phyloP scores from a whole-genome alignment of 2,113 vertebrate species.

The Coturnix japonica region DNA sequence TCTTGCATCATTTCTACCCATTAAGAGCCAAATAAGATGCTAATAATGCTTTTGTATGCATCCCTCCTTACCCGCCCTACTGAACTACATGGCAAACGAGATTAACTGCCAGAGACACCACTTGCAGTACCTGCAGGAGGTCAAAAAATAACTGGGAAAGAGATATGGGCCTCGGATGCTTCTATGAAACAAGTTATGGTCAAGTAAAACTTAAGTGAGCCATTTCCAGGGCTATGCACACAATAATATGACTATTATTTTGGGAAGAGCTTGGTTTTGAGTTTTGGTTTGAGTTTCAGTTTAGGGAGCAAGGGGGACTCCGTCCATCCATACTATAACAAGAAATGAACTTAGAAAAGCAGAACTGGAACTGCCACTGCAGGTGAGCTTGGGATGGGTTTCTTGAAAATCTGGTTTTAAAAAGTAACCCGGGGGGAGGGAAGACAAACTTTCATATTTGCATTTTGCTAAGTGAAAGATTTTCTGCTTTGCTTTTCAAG shows the following conservation, averaged over 20 bases:
- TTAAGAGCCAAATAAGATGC: conserved; percentile 27
- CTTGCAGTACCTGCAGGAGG: neutral
- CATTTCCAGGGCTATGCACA: neutral
- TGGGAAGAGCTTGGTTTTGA: neutral
- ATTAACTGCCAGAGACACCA: neutral
- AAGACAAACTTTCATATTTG: neutral
- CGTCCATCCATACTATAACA: neutral
- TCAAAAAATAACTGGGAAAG: neutral
- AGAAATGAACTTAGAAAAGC: neutral
- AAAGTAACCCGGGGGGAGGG: neutral
- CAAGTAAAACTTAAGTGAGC: neutral
- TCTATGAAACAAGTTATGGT: neutral
- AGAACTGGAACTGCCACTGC: neutral
- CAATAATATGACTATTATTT: neutral
- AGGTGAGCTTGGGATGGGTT: neutral
- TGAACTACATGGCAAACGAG: neutral
- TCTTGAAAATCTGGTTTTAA: neutral
- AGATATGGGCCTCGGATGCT: rapidly evolving
- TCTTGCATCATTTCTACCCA: conserved; percentile 48
- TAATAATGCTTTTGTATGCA: conserved; percentile 44
- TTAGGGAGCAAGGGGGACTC: rapidly evolving
- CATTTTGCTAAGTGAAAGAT: neutral
- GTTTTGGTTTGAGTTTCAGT: neutral
- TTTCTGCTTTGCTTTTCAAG: neutral
- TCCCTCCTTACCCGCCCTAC: neutral